Base-by-base conservation (phyloP, 2,888 invertebrate species). In the Exephanes ischioxanthus region DNA sequence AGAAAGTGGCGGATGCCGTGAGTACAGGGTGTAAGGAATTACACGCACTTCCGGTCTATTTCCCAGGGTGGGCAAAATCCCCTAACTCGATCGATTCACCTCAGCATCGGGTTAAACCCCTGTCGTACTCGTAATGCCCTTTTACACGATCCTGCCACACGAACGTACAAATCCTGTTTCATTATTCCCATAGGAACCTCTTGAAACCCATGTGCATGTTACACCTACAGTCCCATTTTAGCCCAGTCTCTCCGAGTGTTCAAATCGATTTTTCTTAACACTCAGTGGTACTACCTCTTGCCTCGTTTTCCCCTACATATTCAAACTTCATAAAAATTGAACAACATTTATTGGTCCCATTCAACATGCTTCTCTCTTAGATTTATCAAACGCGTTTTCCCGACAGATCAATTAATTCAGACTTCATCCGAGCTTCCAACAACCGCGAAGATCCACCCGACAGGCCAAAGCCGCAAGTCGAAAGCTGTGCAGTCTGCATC, bases 1-100 rank as follows among this genome's bases (percentile, higher is more conserved):
- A 71, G 77, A 87, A 87, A 86, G 83, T 82, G 85, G 72, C 73
- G 85, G 86, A 87, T 87, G 84, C 84, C 78, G 86, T 82, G 88
- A 86, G 87, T 86, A 86, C 83, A 80, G 80, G 84, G 86, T 86
- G 79, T 83, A 80, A 82, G 83, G 81, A 87, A 86, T 83, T 83
- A 86, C 83, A 86, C 85, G 83, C 80, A 86, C 83, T 80, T 86
- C 85, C 85, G 83, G 83, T 80, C 30, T 83, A 37, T 85, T 80
- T 79, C 48, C 53, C 75, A 72, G 80, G 71, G 58, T 45, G 75
- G 19, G 82, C 22, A 48, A 73, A 82, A 63, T 48, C 9, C 75
- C 37, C 48, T 9, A 73, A 33, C 73, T 48, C 75, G 45, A 19
- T 51, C 71, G 37, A 66, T 53, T 45, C 67, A 14, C 30, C 37